A percentile compares a stretch with the other conserved stretches of the same genome.
Evolutionary conservation across 2,797 vertebrate genomes (phyloP).

Genomic region (Lutjanus campechanus): DNA sequence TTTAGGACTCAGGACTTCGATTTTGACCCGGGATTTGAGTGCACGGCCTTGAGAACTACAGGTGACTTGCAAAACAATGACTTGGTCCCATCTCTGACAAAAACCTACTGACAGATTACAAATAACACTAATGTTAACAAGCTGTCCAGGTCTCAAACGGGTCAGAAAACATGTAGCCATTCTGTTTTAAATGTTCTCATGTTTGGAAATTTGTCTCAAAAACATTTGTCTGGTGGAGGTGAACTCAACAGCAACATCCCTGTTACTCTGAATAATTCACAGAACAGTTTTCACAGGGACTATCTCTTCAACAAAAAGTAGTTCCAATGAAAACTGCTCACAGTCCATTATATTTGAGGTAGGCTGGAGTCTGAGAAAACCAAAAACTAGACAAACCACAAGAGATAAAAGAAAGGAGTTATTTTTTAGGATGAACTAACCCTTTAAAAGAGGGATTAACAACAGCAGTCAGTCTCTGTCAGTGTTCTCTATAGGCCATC

Average conservation of each 20-base stretch:
- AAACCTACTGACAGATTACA: too few relatives aligned
- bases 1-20: too few relatives aligned
- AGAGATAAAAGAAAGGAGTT: neutral
- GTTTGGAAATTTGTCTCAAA: too few relatives aligned
- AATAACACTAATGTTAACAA: too few relatives aligned
- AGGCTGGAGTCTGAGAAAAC: neutral
- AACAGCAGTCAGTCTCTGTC: neutral
- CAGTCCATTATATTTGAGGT: neutral
- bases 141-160: neutral
- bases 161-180: neutral
- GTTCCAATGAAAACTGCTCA: neutral
- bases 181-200: neutral
- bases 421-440: neutral
- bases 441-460: neutral
- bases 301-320: neutral
- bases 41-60: too few relatives aligned
- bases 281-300: neutral
- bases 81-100: too few relatives aligned
- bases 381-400: neutral
- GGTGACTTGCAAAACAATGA: too few relatives aligned
- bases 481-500: conserved; percentile 45
- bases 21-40: too few relatives aligned
- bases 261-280: neutral
- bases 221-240: neutral
- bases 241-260: neutral